Percentiles rank a stretch among this genome's conserved stretches.
Conservation (phyloP, 2,888 invertebrate species). For the Bombyx huttoni region DNA sequence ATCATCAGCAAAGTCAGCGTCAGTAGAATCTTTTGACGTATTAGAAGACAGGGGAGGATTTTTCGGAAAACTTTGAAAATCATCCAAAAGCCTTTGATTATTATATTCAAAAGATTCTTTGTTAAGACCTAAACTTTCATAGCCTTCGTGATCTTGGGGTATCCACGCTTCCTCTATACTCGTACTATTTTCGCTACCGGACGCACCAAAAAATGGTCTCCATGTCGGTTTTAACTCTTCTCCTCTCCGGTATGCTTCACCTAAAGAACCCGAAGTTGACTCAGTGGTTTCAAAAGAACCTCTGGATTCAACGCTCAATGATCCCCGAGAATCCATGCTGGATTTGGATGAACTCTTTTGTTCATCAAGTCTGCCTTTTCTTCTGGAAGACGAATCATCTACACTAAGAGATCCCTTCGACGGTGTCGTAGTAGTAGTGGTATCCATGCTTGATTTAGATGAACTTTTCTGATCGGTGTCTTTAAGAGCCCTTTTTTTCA, state of each 20-base stretch:
- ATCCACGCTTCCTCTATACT: conserved; percentile 89
- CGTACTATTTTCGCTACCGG: conserved; percentile 84
- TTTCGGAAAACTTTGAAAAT: conserved; percentile 63
- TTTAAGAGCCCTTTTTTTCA: conserved; percentile 55
- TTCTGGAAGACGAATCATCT: conserved; percentile 61
- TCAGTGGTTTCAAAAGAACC: conserved; percentile 81
- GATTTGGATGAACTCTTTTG: conserved; percentile 75
- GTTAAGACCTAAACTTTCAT: conserved; percentile 66
- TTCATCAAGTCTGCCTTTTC: conserved; percentile 56
- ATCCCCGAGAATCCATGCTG: conserved; percentile 75
- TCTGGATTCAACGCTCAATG: conserved; percentile 77
- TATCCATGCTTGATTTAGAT: conserved; percentile 74
- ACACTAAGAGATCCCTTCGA: conserved; percentile 67
- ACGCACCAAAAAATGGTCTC: conserved; percentile 86
- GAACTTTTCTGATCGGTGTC: conserved; percentile 65
- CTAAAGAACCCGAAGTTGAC: conserved; percentile 81
- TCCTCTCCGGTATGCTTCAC: conserved; percentile 78
- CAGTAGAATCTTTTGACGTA: conserved; percentile 69
- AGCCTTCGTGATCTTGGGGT: conserved; percentile 80
- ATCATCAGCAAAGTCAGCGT: conserved; percentile 81
- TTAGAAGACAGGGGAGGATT: conserved; percentile 61
- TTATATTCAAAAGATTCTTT: conserved; percentile 60
- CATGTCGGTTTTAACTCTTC: conserved; percentile 85
- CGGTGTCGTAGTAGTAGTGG: conserved; percentile 59
- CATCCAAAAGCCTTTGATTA: conserved; percentile 58